These are phyloP conservation scores for Phrynosoma blainvillii DNA, from an alignment of 2,113 vertebrate genomes.

Conservation along the genomic window DNA sequence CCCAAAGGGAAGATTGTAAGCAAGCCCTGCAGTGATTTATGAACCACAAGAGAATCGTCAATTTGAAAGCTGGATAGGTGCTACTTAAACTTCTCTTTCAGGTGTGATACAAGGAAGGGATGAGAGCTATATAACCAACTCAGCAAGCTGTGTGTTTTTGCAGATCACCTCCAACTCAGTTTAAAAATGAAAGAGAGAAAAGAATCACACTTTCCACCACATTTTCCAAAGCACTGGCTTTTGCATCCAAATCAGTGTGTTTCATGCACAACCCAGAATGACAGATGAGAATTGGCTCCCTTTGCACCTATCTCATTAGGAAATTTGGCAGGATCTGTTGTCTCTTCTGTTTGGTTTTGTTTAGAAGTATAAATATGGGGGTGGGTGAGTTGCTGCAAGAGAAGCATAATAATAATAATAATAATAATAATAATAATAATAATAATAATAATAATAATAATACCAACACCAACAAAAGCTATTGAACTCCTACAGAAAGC, in stretches of 20 bases:
- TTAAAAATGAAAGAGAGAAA: constrained; percentile 1
- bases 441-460: neutral
- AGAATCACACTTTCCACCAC: constrained; percentile 20
- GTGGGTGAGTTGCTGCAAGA: constrained; percentile 12
- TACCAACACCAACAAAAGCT: neutral
- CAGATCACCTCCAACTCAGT: constrained; percentile 24
- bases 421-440: neutral
- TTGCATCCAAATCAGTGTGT: neutral
- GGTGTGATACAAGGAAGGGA: constrained; percentile 59
- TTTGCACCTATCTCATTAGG: neutral
- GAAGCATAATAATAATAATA: neutral
- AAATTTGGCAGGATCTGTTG: neutral
- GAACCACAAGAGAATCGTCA: neutral
- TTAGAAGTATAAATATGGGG: neutral
- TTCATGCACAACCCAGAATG: neutral
- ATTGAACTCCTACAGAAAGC: constrained; percentile 37
- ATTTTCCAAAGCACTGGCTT: constrained; percentile 45
- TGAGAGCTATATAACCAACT: constrained; percentile 24
- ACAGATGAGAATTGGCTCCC: constrained; percentile 16
- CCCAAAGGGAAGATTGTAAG: neutral
- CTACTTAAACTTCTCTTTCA: constrained; percentile 67
- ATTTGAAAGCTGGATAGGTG: constrained; percentile 58
- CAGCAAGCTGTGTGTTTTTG: constrained; percentile 50
- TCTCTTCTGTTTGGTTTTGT: neutral
- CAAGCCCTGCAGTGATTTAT: constrained; percentile 16